Evolutionary conservation across 1,140 invertebrate genomes (phyloP), one percentile per base, ranked within the genome.

Genomic region (Trichonephila inaurata): DNA sequence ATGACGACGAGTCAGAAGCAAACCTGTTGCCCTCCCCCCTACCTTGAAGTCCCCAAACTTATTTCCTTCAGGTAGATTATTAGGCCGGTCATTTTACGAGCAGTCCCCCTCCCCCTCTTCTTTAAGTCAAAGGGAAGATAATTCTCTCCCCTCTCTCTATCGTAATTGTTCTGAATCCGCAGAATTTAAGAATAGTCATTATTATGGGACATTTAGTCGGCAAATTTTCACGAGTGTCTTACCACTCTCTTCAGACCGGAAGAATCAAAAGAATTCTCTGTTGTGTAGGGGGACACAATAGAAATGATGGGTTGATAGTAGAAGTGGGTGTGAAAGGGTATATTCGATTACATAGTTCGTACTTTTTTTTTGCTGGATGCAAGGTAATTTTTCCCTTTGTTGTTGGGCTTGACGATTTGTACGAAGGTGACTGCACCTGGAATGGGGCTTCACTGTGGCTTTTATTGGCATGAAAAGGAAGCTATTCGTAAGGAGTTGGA

Each of bases 51-150:
- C 24, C 62, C 62, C 21, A 81, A 81, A 81, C 69, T 60, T 91
- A 91, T 91, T 92, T 85, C 82, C 61, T 85, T 40, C 58, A 77
- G 51, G 61, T 33, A 62, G 82, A 93, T 93, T 88, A 93, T 93
- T 93, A 93, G 64, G 89, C 85, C 60, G 85, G 86, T 93, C 85
- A 88, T 93, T 88, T 88, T 92, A 92, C 28, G 89, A 91, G 90
- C 64, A n/a, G 21, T 10, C 72, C 58, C n/a, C 77, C 58, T 21
- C 7, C 69, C n/a, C 40, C 33, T 40, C n/a, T 21, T 16, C 69
- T 33, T 72, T 86, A 92, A 82, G 33, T 14, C 7, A 69, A 62
- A 40, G 58, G 51, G 64, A 19, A 69, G 64, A 72, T 19, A 33
- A 33, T 61, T 69, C 62, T 81, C 28, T 51, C 10, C 51, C 51